Base-by-base conservation (phyloP, 1,140 invertebrate genomes). In the Leptinotarsa undecemlineata region DNA sequence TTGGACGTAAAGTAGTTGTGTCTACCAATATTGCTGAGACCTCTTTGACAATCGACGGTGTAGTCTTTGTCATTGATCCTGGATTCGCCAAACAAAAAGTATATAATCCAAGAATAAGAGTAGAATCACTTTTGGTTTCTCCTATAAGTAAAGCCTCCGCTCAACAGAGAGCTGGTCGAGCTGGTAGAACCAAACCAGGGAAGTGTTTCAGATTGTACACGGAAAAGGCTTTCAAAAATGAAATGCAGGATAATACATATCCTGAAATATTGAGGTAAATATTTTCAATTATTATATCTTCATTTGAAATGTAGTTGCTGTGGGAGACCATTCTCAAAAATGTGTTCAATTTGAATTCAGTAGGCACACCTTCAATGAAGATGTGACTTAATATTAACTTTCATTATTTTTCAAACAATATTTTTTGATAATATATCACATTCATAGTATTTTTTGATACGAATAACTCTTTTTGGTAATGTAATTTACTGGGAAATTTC, bases 31-130 rank as follows among this genome's bases (percentile, higher is more conserved):
- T 99, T 80, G 98, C 98, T 0, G 98, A 99, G 88, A 99, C 98
- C 0, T 99, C 98, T 0, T 87, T 99, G 4, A 99, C 98, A 1
- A 99, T 99, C 82, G 98, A 99, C 84, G 98, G 98, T 74, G 97
- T 99, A n/a, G 98, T 99, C 6, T 99, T 99, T 88, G 98, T 99
- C 1, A 99, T 99, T 83, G 98, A 99, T 88, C 98, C 98, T n/a
- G 98, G 71, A 47, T 99, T 99, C 89, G 96, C 98, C 1, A 99
- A 99, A 86, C 98, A 99, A 86, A 99, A 99, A 87, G 94, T 99
- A 0, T 99, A 98, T 84, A 98, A 99, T 88, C 97, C 97, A 14
- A 89, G 97, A 81, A 98, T 98, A 82, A 90, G 98, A 76, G 98
- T 99, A 4, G 98, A 99, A 86, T 99, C 97, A 15, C 87, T 99